These are phyloP conservation scores for Nymphalis io DNA, from an alignment of 1,140 invertebrate genomes.

Conservation along the genomic window DNA sequence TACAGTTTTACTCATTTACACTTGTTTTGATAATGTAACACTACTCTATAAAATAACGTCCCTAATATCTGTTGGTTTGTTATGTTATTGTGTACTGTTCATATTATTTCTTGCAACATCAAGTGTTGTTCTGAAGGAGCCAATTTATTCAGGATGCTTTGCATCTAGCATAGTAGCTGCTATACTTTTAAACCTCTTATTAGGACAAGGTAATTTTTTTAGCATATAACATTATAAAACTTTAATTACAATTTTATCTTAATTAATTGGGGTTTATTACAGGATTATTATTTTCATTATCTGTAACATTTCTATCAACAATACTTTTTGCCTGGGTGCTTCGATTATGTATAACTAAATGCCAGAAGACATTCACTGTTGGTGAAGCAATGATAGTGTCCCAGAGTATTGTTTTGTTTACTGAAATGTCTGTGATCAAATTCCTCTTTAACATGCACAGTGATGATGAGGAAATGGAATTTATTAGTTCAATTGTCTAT, in stretches of 20 bases:
- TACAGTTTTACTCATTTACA: slow-evolving; percentile 50
- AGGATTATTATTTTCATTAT: slow-evolving; percentile 54
- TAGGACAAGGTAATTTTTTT: slow-evolving; percentile 50
- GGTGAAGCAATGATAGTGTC: slow-evolving; percentile 66
- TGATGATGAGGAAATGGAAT: slow-evolving; percentile 45
- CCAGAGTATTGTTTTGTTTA: slow-evolving; percentile 53
- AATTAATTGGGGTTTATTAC: slow-evolving; percentile 1
- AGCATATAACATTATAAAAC: background rate
- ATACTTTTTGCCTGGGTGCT: slow-evolving; percentile 50
- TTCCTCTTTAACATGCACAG: slow-evolving; percentile 39
- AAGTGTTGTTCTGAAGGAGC: slow-evolving; percentile 49
- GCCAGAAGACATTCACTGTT: slow-evolving; percentile 65
- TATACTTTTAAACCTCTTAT: slow-evolving; percentile 49
- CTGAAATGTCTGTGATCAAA: slow-evolving; percentile 36
- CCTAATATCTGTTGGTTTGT: slow-evolving; percentile 51
- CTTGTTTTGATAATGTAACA: slow-evolving; percentile 51
- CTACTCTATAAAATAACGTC: slow-evolving; percentile 53
- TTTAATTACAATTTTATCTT: background rate
- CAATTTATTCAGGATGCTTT: slow-evolving; percentile 55
- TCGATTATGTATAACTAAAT: slow-evolving; percentile 41
- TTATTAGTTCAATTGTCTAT: slow-evolving; percentile 55
- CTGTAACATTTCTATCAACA: slow-evolving; percentile 42
- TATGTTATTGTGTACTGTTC: slow-evolving; percentile 56
- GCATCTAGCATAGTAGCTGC: slow-evolving; percentile 52
- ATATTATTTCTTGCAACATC: slow-evolving; percentile 59